These are phyloP conservation scores for Oscheius sp. DNA, from an alignment of 1,140 invertebrate species.

Conservation along the genomic window DNA sequence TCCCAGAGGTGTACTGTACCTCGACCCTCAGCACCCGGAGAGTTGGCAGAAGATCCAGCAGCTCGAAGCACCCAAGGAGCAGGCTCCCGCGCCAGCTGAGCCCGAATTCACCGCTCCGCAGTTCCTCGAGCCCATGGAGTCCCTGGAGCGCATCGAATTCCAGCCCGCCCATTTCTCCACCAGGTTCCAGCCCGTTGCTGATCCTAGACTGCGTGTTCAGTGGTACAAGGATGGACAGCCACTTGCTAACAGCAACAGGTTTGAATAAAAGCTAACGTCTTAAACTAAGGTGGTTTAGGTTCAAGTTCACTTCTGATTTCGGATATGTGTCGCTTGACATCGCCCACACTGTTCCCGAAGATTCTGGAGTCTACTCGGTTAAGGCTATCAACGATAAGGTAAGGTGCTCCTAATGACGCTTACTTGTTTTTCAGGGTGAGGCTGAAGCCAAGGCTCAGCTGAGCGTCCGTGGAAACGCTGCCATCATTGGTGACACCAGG, in stretches of 20 bases:
- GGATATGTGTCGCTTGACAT: conserved; percentile 61
- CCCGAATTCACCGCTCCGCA: conserved; percentile 44
- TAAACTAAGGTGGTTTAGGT: too few species aligned
- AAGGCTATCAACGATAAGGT: conserved; percentile 47
- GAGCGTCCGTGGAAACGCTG: conserved; percentile 54
- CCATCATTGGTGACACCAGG: conserved; percentile 79
- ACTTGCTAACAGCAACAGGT: conserved; percentile 52
- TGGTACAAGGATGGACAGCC: conserved; percentile 60
- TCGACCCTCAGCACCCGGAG: conserved; percentile 87
- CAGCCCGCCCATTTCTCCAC: conserved; percentile 91
- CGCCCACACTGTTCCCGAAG: conserved; percentile 64
- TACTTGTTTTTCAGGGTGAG: conserved; percentile 39
- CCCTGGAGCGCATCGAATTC: conserved; percentile 68
- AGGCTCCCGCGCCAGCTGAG: conserved; percentile 25
- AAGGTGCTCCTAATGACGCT: not conserved
- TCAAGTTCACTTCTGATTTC: conserved; percentile 52
- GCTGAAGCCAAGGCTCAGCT: conserved; percentile 43
- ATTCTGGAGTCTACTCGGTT: conserved; percentile 63
- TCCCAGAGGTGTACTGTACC: conserved; percentile 68
- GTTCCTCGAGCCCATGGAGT: conserved; percentile 49
- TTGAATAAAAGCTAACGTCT: too few species aligned
- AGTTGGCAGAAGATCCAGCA: conserved; percentile 81
- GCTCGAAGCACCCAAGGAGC: conserved; percentile 49
- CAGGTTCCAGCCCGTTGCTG: conserved; percentile 86
- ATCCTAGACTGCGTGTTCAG: conserved; percentile 73